phyloP scores from a whole-genome alignment of 2,797 vertebrate species.

The Peromyscus attwateri region DNA sequence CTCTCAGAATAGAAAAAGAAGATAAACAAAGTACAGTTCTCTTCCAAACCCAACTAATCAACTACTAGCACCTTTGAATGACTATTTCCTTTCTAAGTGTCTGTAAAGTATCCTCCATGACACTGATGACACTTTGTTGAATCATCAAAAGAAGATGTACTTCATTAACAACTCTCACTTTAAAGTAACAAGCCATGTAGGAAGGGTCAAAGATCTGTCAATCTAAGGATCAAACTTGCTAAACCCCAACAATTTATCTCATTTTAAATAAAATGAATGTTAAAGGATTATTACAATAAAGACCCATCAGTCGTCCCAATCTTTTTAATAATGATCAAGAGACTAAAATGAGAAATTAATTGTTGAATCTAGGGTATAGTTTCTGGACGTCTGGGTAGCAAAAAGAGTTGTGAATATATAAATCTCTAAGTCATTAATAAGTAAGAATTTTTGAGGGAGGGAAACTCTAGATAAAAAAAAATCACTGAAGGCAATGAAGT shows the following conservation, averaged over 20 bases:
- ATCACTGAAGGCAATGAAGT: neutral
- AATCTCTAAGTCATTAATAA: neutral
- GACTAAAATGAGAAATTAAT: neutral
- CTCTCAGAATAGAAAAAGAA: neutral
- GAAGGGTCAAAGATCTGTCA: fast-evolving
- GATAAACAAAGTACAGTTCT: neutral
- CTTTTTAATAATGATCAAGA: neutral
- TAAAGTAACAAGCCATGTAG: neutral
- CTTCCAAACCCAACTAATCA: neutral
- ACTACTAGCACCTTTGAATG: neutral
- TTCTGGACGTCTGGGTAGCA: neutral
- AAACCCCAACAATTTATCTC: neutral
- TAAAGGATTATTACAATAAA: neutral
- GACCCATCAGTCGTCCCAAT: neutral
- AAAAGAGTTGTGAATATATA: neutral
- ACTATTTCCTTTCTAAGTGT: neutral
- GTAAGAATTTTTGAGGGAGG: neutral
- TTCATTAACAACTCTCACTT: neutral
- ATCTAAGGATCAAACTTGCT: neutral
- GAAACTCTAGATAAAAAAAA: neutral
- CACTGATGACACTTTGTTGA: neutral
- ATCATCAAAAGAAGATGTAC: neutral
- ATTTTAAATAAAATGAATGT: neutral
- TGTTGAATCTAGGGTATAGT: neutral
- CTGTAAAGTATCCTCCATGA: neutral